These are phyloP conservation scores for Pampusana beccarii DNA, from an alignment of 2,113 vertebrate species.

Conservation along the genomic window DNA sequence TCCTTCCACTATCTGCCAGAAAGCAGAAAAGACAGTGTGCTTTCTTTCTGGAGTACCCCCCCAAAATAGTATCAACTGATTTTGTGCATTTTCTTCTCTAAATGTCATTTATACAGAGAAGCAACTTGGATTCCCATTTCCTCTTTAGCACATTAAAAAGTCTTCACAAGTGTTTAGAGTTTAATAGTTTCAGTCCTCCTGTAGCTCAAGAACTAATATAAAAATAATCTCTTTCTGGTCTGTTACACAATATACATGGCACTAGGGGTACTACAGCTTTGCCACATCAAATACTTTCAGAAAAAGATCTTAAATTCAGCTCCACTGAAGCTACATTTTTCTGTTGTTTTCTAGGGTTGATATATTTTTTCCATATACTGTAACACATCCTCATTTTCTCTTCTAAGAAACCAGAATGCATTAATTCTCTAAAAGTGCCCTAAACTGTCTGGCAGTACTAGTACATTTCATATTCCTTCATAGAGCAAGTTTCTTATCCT, in stretches of 20 bases:
- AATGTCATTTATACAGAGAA: neutral
- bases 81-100: neutral
- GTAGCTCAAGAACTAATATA: neutral
- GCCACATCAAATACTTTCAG: neutral
- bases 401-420: neutral
- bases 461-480: neutral
- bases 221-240: neutral
- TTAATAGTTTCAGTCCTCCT: neutral
- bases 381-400: neutral
- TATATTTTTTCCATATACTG: neutral
- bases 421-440: neutral
- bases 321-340: neutral
- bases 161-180: neutral
- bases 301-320: neutral
- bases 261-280: neutral
- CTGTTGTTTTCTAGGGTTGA: neutral
- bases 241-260: neutral
- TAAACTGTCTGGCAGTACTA: neutral
- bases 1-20: neutral
- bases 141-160: slow-evolving; percentile 14
- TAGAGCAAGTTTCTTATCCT: neutral
- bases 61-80: neutral
- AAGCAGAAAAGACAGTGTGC: neutral
- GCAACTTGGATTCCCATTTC: slow-evolving; percentile 17
- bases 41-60: neutral